Evolutionary conservation across 2,888 invertebrate species (phyloP).

Genomic region (Aproaerema taeniolella): DNA sequence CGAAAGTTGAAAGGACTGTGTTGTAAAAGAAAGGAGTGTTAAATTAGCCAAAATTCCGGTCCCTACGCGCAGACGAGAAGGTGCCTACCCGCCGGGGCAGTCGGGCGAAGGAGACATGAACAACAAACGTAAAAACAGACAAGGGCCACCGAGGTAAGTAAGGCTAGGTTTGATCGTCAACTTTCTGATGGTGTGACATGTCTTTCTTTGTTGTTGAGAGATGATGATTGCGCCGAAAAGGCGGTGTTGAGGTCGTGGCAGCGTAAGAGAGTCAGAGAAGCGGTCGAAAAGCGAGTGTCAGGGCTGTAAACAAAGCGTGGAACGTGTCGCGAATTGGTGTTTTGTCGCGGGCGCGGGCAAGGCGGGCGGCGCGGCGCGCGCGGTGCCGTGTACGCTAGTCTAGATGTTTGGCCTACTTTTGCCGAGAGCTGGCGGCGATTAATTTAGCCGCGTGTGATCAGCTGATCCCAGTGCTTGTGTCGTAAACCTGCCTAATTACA

Average conservation of each 20-base stretch:
- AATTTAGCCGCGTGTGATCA: conserved; percentile 71
- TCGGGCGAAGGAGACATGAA: conserved; percentile 82
- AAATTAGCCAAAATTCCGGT: conserved; percentile 88
- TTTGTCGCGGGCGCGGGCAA: conserved; percentile 29
- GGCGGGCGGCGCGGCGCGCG: conserved; percentile 45
- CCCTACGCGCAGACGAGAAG: conserved; percentile 88
- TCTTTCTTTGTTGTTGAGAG: conserved; percentile 71
- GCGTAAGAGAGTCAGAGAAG: conserved; percentile 43
- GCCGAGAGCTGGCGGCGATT: conserved; percentile 61
- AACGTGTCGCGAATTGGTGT: conserved; percentile 36
- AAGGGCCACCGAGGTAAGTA: conserved; percentile 88
- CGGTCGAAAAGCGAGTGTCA: conserved; percentile 38
- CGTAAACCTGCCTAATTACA: conserved; percentile 37
- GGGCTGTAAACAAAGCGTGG: conserved; percentile 62
- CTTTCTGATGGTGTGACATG: conserved; percentile 59
- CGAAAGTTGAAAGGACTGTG: conserved; percentile 78
- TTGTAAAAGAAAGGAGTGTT: conserved; percentile 73
- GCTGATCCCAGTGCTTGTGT: conserved; percentile 62
- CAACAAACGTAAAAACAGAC: conserved; percentile 90
- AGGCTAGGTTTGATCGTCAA: conserved; percentile 47
- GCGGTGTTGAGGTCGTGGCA: conserved; percentile 44
- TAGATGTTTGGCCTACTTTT: conserved; percentile 73
- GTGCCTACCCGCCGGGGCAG: conserved; percentile 85
- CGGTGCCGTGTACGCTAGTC: conserved; percentile 45
- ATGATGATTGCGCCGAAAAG: too few relatives aligned